Evolutionary conservation across 1,140 invertebrate species (phyloP).

Genomic region (Fopius arisanus): DNA sequence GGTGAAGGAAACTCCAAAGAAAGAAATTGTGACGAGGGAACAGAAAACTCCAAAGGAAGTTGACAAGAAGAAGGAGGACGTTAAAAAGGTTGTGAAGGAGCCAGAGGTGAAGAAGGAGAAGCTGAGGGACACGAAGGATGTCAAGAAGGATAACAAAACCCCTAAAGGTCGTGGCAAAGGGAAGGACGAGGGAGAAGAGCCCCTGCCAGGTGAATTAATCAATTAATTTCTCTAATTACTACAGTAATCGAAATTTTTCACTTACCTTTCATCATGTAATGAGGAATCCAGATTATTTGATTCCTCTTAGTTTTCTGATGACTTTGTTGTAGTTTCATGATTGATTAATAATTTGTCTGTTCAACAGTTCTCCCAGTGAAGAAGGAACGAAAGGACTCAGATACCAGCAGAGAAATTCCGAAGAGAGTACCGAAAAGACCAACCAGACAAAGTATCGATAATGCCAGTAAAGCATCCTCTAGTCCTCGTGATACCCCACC

Average conservation of each 20-base stretch:
- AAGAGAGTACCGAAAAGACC: conserved; percentile 60
- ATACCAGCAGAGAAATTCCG: conserved; percentile 54
- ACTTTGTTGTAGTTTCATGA: not conserved
- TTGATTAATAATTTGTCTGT: conserved; percentile 6
- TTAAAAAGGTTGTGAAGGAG: conserved; percentile 56
- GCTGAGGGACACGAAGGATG: conserved; percentile 57
- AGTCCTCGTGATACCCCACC: conserved; percentile 62
- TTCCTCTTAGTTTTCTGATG: not conserved
- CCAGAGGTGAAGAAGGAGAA: conserved; percentile 60
- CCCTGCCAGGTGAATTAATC: conserved; percentile 28
- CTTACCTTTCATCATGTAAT: no score
- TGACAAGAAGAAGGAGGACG: conserved; percentile 65
- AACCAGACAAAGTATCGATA: conserved; percentile 61
- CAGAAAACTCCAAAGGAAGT: conserved; percentile 59
- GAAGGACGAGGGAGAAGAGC: conserved; percentile 59
- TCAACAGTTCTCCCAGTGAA: conserved; percentile 47
- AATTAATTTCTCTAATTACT: no score
- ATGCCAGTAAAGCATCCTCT: conserved; percentile 55
- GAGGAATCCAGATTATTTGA: no score
- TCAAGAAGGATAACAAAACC: conserved; percentile 58
- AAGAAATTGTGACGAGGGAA: conserved; percentile 60
- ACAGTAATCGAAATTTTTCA: no score
- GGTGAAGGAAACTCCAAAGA: conserved; percentile 57
- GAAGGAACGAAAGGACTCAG: conserved; percentile 62
- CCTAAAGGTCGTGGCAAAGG: conserved; percentile 58